These are phyloP conservation scores for Rhabditoides inermis DNA, from an alignment of 2,888 invertebrate species.

Conservation along the genomic window DNA sequence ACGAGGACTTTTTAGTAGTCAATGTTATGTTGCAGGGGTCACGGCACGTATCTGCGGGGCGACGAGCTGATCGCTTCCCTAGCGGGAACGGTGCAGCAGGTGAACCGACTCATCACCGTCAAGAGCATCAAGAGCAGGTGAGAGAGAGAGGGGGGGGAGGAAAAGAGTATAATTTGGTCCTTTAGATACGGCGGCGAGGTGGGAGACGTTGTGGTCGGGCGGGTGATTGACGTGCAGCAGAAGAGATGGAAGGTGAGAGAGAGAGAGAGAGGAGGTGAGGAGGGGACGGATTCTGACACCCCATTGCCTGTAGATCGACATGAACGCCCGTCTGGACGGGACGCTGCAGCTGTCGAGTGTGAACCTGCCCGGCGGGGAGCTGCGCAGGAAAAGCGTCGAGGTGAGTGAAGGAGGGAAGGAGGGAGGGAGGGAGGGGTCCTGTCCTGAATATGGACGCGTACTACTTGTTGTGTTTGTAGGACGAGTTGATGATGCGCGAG, in stretches of 20 bases:
- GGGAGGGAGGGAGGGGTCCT: no score
- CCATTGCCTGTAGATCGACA: conserved; percentile 53
- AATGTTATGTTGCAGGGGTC: conserved; percentile 79
- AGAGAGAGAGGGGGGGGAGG: neutral
- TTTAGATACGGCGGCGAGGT: conserved; percentile 66
- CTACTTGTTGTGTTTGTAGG: conserved; percentile 76
- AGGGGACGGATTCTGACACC: neutral
- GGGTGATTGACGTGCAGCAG: conserved; percentile 79
- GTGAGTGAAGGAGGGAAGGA: neutral
- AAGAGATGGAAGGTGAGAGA: conserved; percentile 55
- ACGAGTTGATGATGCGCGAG: conserved; percentile 92
- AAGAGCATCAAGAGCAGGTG: conserved; percentile 79
- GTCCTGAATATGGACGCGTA: conserved; percentile 77
- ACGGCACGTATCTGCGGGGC: conserved; percentile 75
- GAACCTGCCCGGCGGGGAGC: conserved; percentile 86
- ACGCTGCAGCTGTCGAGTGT: conserved; percentile 80
- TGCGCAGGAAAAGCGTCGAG: conserved; percentile 55
- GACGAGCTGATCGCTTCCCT: conserved; percentile 78
- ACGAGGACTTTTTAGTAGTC: no score
- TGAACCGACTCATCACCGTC: conserved; percentile 86
- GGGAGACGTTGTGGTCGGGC: conserved; percentile 89
- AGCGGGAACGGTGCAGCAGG: conserved; percentile 83
- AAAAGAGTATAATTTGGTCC: neutral
- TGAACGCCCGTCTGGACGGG: conserved; percentile 77
- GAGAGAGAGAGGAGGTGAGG: conserved; percentile 24